Evolutionary conservation across 2,797 vertebrate genomes (phyloP).

Genomic region (Clamator glandarius): DNA sequence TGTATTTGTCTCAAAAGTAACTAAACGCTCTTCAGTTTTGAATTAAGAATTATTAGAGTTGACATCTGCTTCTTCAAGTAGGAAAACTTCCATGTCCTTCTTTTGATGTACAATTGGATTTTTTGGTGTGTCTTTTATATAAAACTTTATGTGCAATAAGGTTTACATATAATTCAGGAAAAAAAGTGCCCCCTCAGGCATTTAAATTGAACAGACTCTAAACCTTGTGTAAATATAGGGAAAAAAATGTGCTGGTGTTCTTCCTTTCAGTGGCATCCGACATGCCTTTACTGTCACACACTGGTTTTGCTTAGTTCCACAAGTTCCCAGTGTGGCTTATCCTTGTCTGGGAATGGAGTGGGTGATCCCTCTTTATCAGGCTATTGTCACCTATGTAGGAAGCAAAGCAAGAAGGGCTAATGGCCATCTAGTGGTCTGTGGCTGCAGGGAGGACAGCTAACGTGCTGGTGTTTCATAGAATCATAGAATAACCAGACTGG

Average conservation of each 20-base stretch:
- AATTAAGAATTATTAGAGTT: not conserved
- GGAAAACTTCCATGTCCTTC: not conserved
- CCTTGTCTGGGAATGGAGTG: not conserved
- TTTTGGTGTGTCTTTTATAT: not conserved
- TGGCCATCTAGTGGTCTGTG: not conserved
- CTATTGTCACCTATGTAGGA: not conserved
- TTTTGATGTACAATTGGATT: not conserved
- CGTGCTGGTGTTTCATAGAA: not conserved
- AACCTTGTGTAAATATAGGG: not conserved
- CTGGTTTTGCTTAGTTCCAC: not conserved
- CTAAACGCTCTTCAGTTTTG: not conserved
- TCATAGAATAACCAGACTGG: too few relatives aligned
- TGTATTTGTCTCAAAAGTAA: slow-evolving; percentile 58
- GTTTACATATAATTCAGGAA: not conserved
- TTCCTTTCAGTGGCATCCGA: not conserved
- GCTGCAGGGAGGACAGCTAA: not conserved
- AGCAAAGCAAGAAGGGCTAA: not conserved
- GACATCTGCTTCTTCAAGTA: not conserved
- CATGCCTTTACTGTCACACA: not conserved
- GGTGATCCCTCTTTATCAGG: not conserved
- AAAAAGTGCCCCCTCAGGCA: not conserved
- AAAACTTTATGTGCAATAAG: not conserved
- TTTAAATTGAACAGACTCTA: not conserved
- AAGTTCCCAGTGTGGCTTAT: not conserved
- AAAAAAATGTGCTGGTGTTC: not conserved